A percentile compares a stretch with the other conserved stretches of the same genome.
These are phyloP conservation scores for Brachionus plicatilis DNA, from an alignment of 1,140 invertebrate genomes.

Conservation along the genomic window DNA sequence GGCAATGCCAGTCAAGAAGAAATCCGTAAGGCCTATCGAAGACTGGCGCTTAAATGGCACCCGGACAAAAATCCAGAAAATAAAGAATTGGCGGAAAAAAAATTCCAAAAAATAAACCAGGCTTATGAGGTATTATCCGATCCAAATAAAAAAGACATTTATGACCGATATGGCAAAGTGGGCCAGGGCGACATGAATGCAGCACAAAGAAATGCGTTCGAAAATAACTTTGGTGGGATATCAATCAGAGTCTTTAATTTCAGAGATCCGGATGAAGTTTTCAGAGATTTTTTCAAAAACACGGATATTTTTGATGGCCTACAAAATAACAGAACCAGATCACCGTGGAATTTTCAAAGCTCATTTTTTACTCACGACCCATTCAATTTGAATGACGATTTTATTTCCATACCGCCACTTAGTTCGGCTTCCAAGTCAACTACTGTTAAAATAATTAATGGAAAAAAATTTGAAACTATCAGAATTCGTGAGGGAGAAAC, in stretches of 20 bases:
- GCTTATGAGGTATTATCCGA: slow-evolving; percentile 32
- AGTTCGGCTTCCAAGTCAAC: neutral
- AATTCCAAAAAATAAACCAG: slow-evolving; percentile 47
- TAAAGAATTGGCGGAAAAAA: slow-evolving; percentile 70
- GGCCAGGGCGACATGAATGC: slow-evolving; percentile 41
- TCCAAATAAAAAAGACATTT: neutral
- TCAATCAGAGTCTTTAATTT: neutral
- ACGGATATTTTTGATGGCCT: neutral
- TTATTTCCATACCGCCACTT: neutral
- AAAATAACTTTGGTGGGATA: neutral
- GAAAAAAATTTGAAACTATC: neutral
- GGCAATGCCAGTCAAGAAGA: neutral
- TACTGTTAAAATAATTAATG: neutral
- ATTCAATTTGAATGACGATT: neutral
- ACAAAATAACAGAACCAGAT: neutral
- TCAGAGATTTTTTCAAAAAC: slow-evolving; percentile 1
- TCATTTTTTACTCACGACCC: neutral
- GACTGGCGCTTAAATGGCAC: slow-evolving; percentile 65
- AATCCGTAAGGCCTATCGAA: slow-evolving; percentile 66
- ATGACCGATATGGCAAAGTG: slow-evolving; percentile 24
- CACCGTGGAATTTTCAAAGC: neutral
- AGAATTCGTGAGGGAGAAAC: neutral
- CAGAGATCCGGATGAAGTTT: neutral
- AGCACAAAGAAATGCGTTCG: neutral
- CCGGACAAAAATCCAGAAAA: neutral